Evolutionary conservation across 2,113 vertebrate genomes (phyloP).

Genomic region (Nothobranchius furzeri): DNA sequence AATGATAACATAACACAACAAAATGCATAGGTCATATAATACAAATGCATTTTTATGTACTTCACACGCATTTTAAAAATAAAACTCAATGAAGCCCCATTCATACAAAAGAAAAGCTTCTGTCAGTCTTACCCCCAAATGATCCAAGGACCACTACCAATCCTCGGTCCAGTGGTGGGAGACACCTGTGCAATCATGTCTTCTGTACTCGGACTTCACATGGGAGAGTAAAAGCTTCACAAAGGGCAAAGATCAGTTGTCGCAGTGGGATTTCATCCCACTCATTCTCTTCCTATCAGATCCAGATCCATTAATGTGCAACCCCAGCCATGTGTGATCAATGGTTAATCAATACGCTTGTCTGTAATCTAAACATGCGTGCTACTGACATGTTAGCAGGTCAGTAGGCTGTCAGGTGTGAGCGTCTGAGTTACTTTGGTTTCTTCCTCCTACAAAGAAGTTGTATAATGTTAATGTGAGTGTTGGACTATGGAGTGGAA

Average conservation of each 20-base stretch:
- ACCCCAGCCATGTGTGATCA: conserved; percentile 26
- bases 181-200: too few relatives aligned
- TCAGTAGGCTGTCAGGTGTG: conserved; percentile 3
- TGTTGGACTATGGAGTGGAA: conserved; percentile 5
- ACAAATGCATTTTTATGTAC: too few relatives aligned
- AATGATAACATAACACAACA: too few relatives aligned
- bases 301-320: background rate
- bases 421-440: too few relatives aligned
- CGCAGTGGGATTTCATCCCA: conserved; percentile 3
- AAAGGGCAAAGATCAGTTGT: background rate
- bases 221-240: background rate
- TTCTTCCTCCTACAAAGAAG: background rate
- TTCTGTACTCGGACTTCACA: background rate
- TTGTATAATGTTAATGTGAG: background rate
- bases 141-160: too few relatives aligned
- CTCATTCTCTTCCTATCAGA: conserved; percentile 1
- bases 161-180: too few relatives aligned
- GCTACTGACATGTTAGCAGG: conserved; percentile 17
- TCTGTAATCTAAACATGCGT: conserved; percentile 20
- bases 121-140: too few relatives aligned
- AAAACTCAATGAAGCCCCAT: too few relatives aligned
- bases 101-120: too few relatives aligned
- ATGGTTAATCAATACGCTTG: conserved; percentile 42
- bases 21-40: too few relatives aligned
- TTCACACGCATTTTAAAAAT: too few relatives aligned